Evolutionary conservation across 2,797 vertebrate genomes (phyloP), one percentile per base, ranked within the genome.

Genomic region (Diplodus sargus): DNA sequence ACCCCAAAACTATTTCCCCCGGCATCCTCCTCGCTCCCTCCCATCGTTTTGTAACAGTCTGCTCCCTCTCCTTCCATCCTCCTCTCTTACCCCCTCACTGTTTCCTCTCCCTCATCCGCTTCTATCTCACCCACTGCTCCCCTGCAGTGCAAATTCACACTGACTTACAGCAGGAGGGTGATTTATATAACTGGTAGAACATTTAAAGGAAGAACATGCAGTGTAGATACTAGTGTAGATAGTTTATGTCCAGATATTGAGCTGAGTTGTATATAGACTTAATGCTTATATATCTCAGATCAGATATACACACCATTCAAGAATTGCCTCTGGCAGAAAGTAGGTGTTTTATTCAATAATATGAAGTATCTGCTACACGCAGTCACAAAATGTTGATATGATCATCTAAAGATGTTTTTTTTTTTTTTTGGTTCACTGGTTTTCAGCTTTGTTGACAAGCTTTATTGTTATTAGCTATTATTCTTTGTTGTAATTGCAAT

Each of bases 1-100:
- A 64, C 72, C 87, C 56, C 78, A 77, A 88, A 91, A 83, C 81
- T 82, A 79, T 90, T 83, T 59, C 70, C 58, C 74, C 60, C 68
- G 5, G 17, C 80, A 75, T 73, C 79, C 59, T 70, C 69, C 20
- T 52, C 54, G 34, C 48, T 30, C 25, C 67, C 65, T 52, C 51
- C 69, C 64, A 72, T 67, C n/a, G 5, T 73, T 91, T 75, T 81
- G 77, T 65, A 76, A 63, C 82, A 62, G 60, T 72, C 25, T 77
- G 51, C 74, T 71, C 63, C 51, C 13, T 66, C 54, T 51, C 42
- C 42, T 22, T 76, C 73, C 69, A 59, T 63, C 52, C 48, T 63
- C 54, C 60, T 74, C 14, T 63, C n/a, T 57, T 43, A 10, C 39
- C 61, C 48, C 30, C 43, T 15, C 49, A 5, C 51, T 79, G 57